Percentiles rank a stretch among this genome's conserved stretches.
These are phyloP conservation scores for Zonitis immaculata DNA, from an alignment of 2,888 invertebrate species.

Conservation along the genomic window DNA sequence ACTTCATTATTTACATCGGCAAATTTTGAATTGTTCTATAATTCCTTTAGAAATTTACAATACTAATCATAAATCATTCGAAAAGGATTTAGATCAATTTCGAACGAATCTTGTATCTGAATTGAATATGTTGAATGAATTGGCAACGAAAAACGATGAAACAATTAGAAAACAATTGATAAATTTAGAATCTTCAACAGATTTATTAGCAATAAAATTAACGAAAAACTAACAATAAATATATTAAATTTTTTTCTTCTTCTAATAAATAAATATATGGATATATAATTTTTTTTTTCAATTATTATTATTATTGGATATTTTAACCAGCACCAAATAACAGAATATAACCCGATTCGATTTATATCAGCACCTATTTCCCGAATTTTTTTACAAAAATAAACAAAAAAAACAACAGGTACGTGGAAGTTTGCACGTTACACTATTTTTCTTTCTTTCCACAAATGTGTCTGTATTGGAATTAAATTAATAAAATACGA, in stretches of 20 bases:
- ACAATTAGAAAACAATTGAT: not conserved
- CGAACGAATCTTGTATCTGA: not conserved
- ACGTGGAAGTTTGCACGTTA: constrained; percentile 39
- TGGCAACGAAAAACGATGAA: not conserved
- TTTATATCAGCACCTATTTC: constrained; percentile 11
- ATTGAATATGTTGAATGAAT: not conserved
- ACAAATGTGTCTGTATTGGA: no score
- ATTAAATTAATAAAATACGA: no score
- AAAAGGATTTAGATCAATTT: not conserved
- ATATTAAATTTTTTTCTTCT: constrained; percentile 18
- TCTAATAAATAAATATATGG: not conserved
- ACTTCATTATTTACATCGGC: constrained; percentile 48
- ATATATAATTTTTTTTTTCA: no score
- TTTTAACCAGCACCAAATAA: not conserved
- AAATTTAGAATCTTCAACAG: constrained; percentile 7
- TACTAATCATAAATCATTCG: not conserved
- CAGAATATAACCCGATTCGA: not conserved
- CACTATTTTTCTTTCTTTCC: constrained; percentile 10
- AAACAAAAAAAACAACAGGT: constrained; percentile 39
- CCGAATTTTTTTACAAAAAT: constrained; percentile 32
- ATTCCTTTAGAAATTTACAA: constrained; percentile 20
- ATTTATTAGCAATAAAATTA: constrained; percentile 2
- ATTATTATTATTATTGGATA: no score
- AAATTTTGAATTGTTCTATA: constrained; percentile 41
- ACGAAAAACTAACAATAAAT: constrained; percentile 3